Conservation (phyloP, 1,140 invertebrate genomes). For the Polyergus mexicanus region DNA sequence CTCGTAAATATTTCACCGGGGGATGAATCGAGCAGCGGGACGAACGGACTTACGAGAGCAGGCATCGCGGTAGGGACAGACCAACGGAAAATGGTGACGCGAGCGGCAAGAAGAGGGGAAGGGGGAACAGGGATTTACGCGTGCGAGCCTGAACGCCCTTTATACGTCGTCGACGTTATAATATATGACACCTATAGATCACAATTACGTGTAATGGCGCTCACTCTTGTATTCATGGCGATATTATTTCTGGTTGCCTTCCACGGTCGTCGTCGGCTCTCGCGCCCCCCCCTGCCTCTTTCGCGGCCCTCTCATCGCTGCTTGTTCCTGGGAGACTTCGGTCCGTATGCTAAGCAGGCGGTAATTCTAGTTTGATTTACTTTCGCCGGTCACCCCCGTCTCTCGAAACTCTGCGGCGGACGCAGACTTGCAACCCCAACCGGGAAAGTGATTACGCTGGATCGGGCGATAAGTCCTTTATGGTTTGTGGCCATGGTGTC, state of each 20-base stretch:
- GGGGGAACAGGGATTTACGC: conserved; percentile 80
- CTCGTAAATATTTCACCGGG: conserved; percentile 79
- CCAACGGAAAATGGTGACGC: conserved; percentile 62
- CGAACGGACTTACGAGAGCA: conserved; percentile 50
- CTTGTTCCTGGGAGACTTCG: conserved; percentile 71
- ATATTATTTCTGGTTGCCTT: conserved; percentile 83
- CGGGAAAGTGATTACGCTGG: conserved; percentile 72
- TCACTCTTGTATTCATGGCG: conserved; percentile 83
- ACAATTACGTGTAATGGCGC: conserved; percentile 85
- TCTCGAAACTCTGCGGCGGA: conserved; percentile 60
- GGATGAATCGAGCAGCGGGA: conserved; percentile 67
- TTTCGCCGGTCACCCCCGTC: conserved; percentile 69
- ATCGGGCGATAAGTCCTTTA: conserved; percentile 75
- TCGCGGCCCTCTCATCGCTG: conserved; percentile 44
- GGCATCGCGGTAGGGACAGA: conserved; percentile 28
- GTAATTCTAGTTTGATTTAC: conserved; percentile 83
- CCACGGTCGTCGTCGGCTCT: conserved; percentile 70
- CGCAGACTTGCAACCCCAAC: conserved; percentile 59
- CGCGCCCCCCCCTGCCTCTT: conserved; percentile 8
- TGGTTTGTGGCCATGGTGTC: conserved; percentile 54
- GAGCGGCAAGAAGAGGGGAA: conserved; percentile 51
- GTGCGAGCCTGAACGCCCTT: conserved; percentile 80
- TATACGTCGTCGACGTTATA: conserved; percentile 81
- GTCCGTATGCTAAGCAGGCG: conserved; percentile 81
- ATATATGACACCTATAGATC: conserved; percentile 85